Conservation (phyloP, 2,888 invertebrate species). For the Maniola hyperantus region DNA sequence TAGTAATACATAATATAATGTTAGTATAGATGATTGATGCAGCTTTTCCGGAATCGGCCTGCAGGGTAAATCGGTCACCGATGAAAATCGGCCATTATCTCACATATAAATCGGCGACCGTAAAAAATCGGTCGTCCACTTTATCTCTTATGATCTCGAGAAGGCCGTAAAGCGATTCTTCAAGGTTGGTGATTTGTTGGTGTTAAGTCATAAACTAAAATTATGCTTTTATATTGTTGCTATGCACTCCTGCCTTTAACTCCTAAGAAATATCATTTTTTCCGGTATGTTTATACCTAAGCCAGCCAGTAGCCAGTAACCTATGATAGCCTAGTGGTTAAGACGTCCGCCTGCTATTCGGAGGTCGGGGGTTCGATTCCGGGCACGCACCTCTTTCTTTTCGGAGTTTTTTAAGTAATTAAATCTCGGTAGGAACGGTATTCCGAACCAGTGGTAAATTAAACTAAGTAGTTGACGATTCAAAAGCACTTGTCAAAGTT, state of each 20-base stretch:
- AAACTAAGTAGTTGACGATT: too few relatives aligned
- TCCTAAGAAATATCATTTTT: not conserved
- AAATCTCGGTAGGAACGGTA: too few relatives aligned
- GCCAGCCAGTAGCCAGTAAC: too few relatives aligned
- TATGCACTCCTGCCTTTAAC: constrained; percentile 6
- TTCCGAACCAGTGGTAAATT: too few relatives aligned
- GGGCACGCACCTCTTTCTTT: too few relatives aligned
- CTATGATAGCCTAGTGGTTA: too few relatives aligned
- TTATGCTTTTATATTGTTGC: constrained; percentile 18
- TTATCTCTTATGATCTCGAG: constrained; percentile 35
- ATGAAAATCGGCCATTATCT: not conserved
- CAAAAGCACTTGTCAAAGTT: too few relatives aligned
- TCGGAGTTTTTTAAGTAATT: too few relatives aligned
- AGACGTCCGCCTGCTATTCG: too few relatives aligned
- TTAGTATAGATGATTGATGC: not conserved
- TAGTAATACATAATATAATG: too few relatives aligned
- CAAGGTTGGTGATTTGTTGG: constrained; percentile 39
- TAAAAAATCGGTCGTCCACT: constrained; percentile 13
- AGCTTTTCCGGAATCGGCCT: not conserved
- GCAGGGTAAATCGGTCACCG: not conserved
- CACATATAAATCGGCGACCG: constrained; percentile 20
- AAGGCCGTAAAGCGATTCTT: constrained; percentile 40
- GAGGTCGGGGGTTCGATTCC: too few relatives aligned
- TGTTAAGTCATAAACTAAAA: constrained; percentile 41
- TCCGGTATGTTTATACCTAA: not conserved